Base-by-base conservation (phyloP, 2,113 vertebrate species). In the Cacatua alba region DNA sequence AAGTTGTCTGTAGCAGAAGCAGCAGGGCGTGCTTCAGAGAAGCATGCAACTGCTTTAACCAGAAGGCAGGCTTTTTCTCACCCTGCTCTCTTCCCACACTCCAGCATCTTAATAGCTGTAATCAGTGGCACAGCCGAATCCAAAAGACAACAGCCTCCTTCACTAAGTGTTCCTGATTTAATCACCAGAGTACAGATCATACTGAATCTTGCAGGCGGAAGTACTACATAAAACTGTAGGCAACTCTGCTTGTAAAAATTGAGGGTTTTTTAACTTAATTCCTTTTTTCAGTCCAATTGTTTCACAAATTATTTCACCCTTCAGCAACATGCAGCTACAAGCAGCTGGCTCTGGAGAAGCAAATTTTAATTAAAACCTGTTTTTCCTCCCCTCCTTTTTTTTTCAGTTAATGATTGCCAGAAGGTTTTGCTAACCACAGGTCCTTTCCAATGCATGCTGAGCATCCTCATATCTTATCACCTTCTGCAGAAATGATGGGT, bases 291-390 rank as follows among this genome's bases (percentile, higher is more conserved):
- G 24, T 59, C 31, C 35, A 8, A 35, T 92, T 71, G n/a, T 75
- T 92, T 95, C 76, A 78, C n/a, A 78, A 79, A 91, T 63, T 1
- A 94, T 71, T 89, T 91, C 31, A 79, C 44, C 35, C 53, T 87
- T 91, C 41, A 71, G 60, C 65, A 85, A 75, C 24, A 89, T 4
- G 43, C 65, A 88, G 64, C 24, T 84, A 91, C 13, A 77, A 74
- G 55, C n/a, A 86, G 68, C 23, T 83, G 49, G 92, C 46, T 77
- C 31, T 31, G 37, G 25, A 95, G 18, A 70, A 67, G 13, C 7
- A 77, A 76, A 43, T 89, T 95, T 84, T 84, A 76, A 95, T 92
- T 91, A 92, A 88, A 81, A 84, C 6, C 39, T 78, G 41, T 7
- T 74, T 59, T 7, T 2, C 1, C 4, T 4, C 19, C 4, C 9